These are phyloP conservation scores for Hemitrygon akajei DNA, from an alignment of 2,797 vertebrate genomes.

Conservation along the genomic window DNA sequence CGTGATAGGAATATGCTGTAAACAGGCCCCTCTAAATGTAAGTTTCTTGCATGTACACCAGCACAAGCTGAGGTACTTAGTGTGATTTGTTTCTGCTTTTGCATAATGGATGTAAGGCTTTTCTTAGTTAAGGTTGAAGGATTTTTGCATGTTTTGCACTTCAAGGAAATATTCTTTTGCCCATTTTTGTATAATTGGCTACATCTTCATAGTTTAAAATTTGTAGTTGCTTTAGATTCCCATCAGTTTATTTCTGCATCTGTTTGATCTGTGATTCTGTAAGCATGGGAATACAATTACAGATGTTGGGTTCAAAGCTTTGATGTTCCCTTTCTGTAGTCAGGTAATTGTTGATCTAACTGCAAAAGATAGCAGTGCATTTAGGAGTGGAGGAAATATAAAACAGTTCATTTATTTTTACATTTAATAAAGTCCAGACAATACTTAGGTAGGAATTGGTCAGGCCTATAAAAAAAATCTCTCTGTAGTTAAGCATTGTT, in stretches of 20 bases:
- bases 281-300: too few relatives aligned
- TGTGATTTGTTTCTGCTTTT: neutral
- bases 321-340: neutral
- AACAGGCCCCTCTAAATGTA: too few relatives aligned
- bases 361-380: neutral
- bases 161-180: neutral
- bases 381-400: neutral
- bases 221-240: neutral
- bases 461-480: neutral
- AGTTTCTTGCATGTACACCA: too few relatives aligned
- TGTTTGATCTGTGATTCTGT: neutral
- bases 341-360: neutral
- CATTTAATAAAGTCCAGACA: neutral
- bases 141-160: neutral
- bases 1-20: neutral
- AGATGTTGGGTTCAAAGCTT: neutral
- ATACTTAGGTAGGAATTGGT: neutral
- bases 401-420: too few relatives aligned
- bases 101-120: neutral
- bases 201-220: neutral
- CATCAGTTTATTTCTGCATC: too few relatives aligned
- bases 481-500: neutral
- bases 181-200: neutral
- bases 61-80: neutral
- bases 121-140: neutral